phyloP scores from a whole-genome alignment of 2,888 invertebrate genomes.

The Lottia scabra region DNA sequence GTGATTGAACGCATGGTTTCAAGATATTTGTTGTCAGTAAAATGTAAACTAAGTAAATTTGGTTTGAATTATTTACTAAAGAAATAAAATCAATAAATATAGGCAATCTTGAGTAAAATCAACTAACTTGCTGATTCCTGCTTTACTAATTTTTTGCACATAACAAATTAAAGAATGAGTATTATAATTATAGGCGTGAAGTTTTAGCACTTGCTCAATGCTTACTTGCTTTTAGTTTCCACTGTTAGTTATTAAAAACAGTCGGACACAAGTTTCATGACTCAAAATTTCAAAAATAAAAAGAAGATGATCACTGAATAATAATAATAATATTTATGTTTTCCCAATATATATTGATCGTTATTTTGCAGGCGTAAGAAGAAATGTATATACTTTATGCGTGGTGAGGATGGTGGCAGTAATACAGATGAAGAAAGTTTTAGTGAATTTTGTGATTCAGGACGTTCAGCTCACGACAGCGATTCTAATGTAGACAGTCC shows the following conservation, averaged over 20 bases:
- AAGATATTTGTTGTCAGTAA: too few relatives aligned
- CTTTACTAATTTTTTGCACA: too few relatives aligned
- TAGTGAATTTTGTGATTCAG: conserved; percentile 28
- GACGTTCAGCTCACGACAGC: conserved; percentile 46
- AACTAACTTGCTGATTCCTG: too few relatives aligned
- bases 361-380: conserved; percentile 70
- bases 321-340: too few relatives aligned
- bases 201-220: background rate
- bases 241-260: background rate
- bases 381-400: conserved; percentile 70
- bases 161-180: too few relatives aligned
- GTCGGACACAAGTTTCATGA: conserved; percentile 4
- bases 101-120: too few relatives aligned
- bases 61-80: too few relatives aligned
- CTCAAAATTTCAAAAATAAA: background rate
- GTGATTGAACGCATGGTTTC: too few relatives aligned
- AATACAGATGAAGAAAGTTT: conserved; percentile 43
- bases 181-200: too few relatives aligned
- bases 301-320: too few relatives aligned
- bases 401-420: conserved; percentile 50
- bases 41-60: too few relatives aligned
- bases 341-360: background rate
- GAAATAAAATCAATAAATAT: too few relatives aligned
- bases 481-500: conserved; percentile 54
- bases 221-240: conserved; percentile 1